Conservation (phyloP, 2,113 vertebrate species). For the Apteryx mantelli region DNA sequence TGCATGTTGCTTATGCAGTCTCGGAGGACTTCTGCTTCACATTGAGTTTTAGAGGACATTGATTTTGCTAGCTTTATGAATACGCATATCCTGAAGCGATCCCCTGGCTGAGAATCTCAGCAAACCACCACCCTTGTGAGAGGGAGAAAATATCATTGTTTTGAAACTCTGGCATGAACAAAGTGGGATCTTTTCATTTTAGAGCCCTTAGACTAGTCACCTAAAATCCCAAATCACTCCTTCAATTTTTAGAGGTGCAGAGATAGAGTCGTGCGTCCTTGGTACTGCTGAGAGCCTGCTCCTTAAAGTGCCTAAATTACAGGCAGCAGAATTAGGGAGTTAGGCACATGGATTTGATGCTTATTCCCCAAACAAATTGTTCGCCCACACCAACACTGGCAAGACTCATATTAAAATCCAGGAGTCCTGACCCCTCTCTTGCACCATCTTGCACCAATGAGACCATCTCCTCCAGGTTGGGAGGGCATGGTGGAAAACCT, state of each 20-base stretch:
- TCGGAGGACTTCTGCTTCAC: neutral
- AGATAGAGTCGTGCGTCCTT: neutral
- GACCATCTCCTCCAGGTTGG: neutral
- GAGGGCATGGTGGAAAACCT: neutral
- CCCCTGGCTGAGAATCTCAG: slow-evolving; percentile 12
- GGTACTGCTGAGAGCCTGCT: neutral
- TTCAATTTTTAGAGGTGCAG: neutral
- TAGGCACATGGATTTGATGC: neutral
- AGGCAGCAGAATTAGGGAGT: neutral
- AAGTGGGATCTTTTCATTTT: neutral
- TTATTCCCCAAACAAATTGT: neutral
- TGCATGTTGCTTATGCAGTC: neutral
- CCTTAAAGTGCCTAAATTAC: neutral
- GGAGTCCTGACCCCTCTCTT: neutral
- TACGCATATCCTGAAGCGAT: neutral
- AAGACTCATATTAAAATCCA: neutral
- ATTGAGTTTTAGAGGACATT: neutral
- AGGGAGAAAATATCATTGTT: neutral
- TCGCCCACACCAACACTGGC: neutral
- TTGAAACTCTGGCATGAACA: neutral
- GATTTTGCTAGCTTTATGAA: neutral
- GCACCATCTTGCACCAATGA: too few species aligned
- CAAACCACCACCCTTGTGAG: neutral
- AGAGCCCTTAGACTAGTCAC: neutral
- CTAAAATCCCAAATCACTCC: neutral